Evolutionary conservation across 2,797 vertebrate species (phyloP).

Genomic region (Typhlichthys eigenmanni): DNA sequence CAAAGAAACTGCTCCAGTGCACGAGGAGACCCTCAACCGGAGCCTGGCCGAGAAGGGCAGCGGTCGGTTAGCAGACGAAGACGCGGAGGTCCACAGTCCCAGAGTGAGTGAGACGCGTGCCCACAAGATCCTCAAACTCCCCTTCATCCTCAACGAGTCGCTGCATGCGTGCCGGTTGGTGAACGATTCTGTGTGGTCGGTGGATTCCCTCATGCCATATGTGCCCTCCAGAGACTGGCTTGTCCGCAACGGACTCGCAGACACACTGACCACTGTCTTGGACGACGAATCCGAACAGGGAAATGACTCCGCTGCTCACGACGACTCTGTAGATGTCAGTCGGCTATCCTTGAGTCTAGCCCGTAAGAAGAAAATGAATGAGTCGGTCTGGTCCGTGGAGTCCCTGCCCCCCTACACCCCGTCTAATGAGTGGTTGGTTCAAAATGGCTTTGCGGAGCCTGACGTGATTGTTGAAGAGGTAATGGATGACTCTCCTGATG

Average conservation of each 20-base stretch:
- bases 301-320: conserved; percentile 1
- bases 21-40: neutral
- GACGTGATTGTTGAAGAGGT: conserved; percentile 19
- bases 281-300: neutral
- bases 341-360: neutral
- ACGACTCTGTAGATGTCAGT: conserved; percentile 9
- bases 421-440: conserved; percentile 41
- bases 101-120: neutral
- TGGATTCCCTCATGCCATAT: neutral
- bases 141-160: neutral
- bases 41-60: neutral
- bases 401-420: conserved; percentile 54
- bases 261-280: neutral
- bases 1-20: neutral
- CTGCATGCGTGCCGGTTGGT: conserved; percentile 5
- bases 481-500: conserved; percentile 17
- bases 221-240: neutral
- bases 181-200: neutral
- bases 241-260: neutral
- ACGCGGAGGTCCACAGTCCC: neutral
- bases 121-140: conserved; percentile 38
- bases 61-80: fast-evolving
- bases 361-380: conserved; percentile 38
- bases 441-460: conserved; percentile 31
- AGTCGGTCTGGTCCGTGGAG: conserved; percentile 71